phyloP scores from a whole-genome alignment of 2,113 vertebrate species.

The Rhegmatorhina hoffmannsi region DNA sequence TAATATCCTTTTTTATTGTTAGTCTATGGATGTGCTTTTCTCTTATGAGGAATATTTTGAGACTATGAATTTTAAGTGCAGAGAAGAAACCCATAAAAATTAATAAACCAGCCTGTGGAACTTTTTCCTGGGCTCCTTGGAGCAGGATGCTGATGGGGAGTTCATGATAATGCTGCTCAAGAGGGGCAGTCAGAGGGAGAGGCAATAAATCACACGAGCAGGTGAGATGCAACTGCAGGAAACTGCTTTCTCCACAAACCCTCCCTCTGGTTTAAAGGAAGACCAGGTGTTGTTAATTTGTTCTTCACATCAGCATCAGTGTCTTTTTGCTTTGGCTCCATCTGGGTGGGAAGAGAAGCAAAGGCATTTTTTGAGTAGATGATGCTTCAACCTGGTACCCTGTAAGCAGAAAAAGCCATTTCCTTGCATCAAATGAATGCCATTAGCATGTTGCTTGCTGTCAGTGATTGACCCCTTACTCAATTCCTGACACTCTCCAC shows the following conservation, averaged over 20 bases:
- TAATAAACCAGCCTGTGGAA: background rate
- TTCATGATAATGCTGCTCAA: background rate
- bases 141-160: background rate
- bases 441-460: background rate
- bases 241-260: background rate
- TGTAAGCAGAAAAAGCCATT: background rate
- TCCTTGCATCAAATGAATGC: background rate
- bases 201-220: background rate
- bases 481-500: background rate
- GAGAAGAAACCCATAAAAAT: background rate
- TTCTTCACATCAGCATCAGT: fast-evolving
- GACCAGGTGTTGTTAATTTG: background rate
- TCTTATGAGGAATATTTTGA: background rate
- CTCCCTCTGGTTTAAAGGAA: background rate
- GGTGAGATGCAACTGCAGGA: background rate
- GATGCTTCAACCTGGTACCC: background rate
- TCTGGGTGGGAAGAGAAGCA: background rate
- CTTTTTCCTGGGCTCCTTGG: background rate
- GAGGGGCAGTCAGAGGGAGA: background rate
- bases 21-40: background rate
- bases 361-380: background rate
- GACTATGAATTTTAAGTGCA: background rate
- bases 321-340: background rate
- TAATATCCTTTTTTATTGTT: background rate
- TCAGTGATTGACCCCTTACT: background rate